These are phyloP conservation scores for Nyctalus aviator DNA, from an alignment of 2,797 vertebrate genomes.

Conservation along the genomic window DNA sequence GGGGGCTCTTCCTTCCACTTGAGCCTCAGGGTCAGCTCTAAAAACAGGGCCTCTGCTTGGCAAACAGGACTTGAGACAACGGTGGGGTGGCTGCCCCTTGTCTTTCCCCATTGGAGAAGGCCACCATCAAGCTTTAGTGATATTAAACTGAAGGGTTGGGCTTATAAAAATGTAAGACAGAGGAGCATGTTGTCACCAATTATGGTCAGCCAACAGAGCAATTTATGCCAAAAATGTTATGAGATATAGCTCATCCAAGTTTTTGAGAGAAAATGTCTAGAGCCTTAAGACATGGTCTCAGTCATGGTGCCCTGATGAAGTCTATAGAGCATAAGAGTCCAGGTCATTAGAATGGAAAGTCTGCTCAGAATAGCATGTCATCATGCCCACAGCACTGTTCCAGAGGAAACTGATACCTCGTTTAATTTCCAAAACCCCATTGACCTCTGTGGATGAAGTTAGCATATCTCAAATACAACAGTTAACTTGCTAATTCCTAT, in stretches of 20 bases:
- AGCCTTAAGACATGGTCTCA: background rate
- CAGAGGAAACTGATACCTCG: background rate
- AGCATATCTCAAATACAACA: background rate
- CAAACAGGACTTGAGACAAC: background rate
- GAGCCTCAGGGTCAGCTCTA: background rate
- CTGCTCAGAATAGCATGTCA: background rate
- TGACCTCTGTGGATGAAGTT: background rate
- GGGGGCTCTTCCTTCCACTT: background rate
- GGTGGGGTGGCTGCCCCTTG: background rate
- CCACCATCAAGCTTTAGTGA: background rate
- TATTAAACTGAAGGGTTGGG: background rate
- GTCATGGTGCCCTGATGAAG: background rate
- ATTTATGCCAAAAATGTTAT: background rate
- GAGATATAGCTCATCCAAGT: background rate
- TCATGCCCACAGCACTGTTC: no score
- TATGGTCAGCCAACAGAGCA: background rate
- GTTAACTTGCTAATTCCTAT: background rate
- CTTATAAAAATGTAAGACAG: background rate
- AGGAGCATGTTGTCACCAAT: background rate
- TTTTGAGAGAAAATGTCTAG: background rate
- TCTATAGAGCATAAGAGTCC: background rate
- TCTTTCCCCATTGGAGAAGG: background rate
- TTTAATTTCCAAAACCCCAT: background rate
- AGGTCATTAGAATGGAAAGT: background rate
- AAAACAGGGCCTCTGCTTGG: background rate